Conservation (phyloP, 2,113 vertebrate genomes). For the Ranitomeya variabilis region DNA sequence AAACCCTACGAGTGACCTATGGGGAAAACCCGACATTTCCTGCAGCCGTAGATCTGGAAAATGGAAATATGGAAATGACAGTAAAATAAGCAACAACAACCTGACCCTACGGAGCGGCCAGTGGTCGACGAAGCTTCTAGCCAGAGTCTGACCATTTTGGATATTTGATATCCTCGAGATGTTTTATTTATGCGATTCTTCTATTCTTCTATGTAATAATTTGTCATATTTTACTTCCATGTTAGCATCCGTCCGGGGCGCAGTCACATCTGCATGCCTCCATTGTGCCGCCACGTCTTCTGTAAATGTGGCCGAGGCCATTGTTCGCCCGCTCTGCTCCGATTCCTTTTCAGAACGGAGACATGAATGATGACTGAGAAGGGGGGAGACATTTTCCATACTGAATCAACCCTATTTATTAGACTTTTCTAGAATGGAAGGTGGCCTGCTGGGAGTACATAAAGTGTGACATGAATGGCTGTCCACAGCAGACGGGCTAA, state of each 20-base stretch:
- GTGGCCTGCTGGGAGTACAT: conserved; percentile 11
- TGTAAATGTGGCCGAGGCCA: background rate
- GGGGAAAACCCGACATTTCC: no score
- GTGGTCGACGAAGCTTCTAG: no score
- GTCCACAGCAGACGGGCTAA: conserved; percentile 15
- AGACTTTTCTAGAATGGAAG: conserved; percentile 17
- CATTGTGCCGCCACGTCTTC: conserved; percentile 8
- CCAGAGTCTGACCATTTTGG: no score
- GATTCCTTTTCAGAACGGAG: conserved; percentile 9
- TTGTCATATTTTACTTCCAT: background rate
- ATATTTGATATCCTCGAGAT: no score
- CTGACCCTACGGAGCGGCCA: no score
- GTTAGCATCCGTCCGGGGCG: background rate
- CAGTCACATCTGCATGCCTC: background rate
- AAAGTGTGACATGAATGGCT: conserved; percentile 19
- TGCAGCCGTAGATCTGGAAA: no score
- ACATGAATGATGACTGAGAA: conserved; percentile 6
- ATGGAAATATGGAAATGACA: no score
- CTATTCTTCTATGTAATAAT: background rate
- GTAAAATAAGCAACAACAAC: no score
- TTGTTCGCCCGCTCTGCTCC: background rate
- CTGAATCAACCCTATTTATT: conserved; percentile 3
- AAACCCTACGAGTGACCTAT: no score
- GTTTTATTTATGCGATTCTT: background rate
- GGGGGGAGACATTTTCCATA: background rate